Conservation (phyloP, 2,797 vertebrate species). For the Brachyrhaphis roseni region DNA sequence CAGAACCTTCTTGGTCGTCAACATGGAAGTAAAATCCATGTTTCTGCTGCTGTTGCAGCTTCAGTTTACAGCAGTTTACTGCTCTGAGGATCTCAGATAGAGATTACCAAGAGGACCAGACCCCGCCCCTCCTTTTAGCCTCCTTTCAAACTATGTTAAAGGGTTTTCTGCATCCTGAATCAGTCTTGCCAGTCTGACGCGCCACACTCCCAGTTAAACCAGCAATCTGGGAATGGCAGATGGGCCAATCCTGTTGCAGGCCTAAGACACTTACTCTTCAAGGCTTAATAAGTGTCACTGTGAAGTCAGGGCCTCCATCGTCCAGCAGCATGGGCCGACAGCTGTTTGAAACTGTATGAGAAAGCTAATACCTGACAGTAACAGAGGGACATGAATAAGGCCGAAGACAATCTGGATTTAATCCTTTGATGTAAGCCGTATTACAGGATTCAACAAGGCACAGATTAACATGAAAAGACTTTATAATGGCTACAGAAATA, state of each 20-base stretch:
- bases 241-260: conserved; percentile 39
- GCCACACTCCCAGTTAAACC: conserved; percentile 3
- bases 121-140: conserved; percentile 33
- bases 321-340: conserved; percentile 61
- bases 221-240: conserved; percentile 42
- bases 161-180: conserved; percentile 13
- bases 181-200: conserved; percentile 30
- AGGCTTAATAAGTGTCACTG: conserved; percentile 37
- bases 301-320: conserved; percentile 49
- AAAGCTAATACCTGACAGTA: conserved; percentile 61
- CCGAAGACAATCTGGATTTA: conserved; percentile 60
- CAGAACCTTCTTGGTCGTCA: conserved; percentile 50
- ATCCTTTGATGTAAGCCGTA: conserved; percentile 66
- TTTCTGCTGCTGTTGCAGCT: conserved; percentile 14
- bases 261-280: conserved; percentile 34
- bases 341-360: conserved; percentile 50
- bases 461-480: conserved; percentile 16
- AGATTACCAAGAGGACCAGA: conserved; percentile 59
- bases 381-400: conserved; percentile 62
- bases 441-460: conserved; percentile 44
- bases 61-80: conserved; percentile 33
- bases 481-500: conserved; percentile 10
- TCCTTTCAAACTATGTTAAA: conserved; percentile 29
- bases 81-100: conserved; percentile 37
- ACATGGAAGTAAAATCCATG: conserved; percentile 48